Evolutionary conservation across 2,888 invertebrate genomes (phyloP).

Genomic region (Caenorhabditis wallacei): DNA sequence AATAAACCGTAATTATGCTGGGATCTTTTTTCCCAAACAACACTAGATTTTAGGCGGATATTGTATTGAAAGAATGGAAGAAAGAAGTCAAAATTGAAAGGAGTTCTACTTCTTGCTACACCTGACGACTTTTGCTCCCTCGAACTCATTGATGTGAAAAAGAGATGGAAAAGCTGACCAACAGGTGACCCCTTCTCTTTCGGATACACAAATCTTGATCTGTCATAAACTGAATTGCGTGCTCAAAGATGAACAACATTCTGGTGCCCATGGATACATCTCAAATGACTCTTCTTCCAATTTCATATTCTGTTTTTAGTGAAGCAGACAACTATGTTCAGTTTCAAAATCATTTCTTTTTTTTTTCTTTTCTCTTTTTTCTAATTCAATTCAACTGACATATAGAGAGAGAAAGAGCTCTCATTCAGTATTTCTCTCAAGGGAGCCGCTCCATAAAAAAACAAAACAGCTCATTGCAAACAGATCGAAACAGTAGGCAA

Average conservation of each 20-base stretch:
- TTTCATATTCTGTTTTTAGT: slow-evolving; percentile 28
- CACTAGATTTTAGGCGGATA: background rate
- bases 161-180: slow-evolving; percentile 45
- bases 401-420: background rate
- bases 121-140: slow-evolving; percentile 58
- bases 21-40: too few relatives aligned
- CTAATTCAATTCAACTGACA: slow-evolving; percentile 19
- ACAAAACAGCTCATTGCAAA: slow-evolving; percentile 57
- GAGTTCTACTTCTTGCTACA: slow-evolving; percentile 24
- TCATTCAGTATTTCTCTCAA: slow-evolving; percentile 18
- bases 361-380: background rate
- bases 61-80: background rate
- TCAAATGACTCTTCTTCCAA: background rate
- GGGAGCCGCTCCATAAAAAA: slow-evolving; percentile 44
- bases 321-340: slow-evolving; percentile 21
- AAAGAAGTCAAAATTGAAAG: background rate
- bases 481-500: slow-evolving; percentile 62
- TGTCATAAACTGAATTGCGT: slow-evolving; percentile 36
- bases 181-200: slow-evolving; percentile 47
- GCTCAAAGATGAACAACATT: slow-evolving; percentile 13
- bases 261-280: slow-evolving; percentile 25
- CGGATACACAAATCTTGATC: slow-evolving; percentile 36
- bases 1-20: too few relatives aligned
- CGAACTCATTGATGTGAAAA: slow-evolving; percentile 26
- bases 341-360: slow-evolving; percentile 7